Evolutionary conservation across 2,113 vertebrate species (phyloP), one percentile per base, ranked within the genome.

Genomic region (Solea solea): DNA sequence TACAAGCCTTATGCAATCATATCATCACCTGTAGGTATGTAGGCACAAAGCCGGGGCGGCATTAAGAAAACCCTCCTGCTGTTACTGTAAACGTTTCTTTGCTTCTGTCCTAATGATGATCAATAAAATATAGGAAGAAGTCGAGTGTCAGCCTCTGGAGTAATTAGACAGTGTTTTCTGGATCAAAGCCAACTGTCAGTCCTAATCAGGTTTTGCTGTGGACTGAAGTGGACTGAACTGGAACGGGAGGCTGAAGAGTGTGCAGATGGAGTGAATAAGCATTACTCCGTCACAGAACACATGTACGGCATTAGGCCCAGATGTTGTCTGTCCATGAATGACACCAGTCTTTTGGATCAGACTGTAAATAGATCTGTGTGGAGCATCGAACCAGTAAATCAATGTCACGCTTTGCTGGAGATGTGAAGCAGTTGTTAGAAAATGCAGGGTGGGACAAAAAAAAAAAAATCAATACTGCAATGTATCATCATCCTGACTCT

Each of bases 1-100:
- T 34, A 6, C 65, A 59, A 53, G 34, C 48, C 76, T 80, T 75
- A 72, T 63, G 64, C 64, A 74, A 70, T 42, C 56, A 0, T 2
- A 9, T 15, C 40, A 53, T 58, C 46, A 1, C 60, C 42, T 69
- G 45, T 48, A 48, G 69, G 15, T 59, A 54, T 53, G 34, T 49
- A 9, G 56, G 45, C 39, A 34, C 8, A 13, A 3, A 15, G 14
- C 63, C 25, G 44, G 27, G 8, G 5, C 4, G 9, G 34, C 45
- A 2, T 41, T 27, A 5, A 8, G 44, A 50, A 27, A 42, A 54
- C 15, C 6, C 41, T 3, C 46, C 3, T 16, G 14, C 28, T 70
- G 25, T 41, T 67, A n/a, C 51, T 42, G 7, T 13, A 27, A 21
- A 16, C 28, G 5, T 27, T 28, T 61, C 8, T 48, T 21, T 12